These are phyloP conservation scores for Rousettus leschenaultii DNA, from an alignment of 2,113 vertebrate genomes.

Conservation along the genomic window DNA sequence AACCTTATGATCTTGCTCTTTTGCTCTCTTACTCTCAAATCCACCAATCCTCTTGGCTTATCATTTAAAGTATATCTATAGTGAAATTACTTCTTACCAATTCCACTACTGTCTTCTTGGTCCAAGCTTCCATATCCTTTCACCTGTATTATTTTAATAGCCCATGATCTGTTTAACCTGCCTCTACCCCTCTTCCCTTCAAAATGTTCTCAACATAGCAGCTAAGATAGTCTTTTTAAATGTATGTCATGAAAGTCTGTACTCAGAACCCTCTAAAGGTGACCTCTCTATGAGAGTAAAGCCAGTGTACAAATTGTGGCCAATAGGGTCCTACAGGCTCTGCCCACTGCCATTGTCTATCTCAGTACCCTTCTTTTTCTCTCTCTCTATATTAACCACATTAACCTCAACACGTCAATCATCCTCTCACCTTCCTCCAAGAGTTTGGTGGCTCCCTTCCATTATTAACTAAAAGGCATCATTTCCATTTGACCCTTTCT, in stretches of 20 bases:
- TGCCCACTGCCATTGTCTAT: neutral
- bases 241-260: neutral
- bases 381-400: neutral
- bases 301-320: neutral
- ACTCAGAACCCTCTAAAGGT: neutral
- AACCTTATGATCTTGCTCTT: neutral
- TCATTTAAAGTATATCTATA: neutral
- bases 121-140: neutral
- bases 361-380: neutral
- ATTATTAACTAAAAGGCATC: neutral
- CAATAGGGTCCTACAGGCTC: fast-evolving
- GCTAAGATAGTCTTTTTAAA: neutral
- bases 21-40: neutral
- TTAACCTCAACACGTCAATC: neutral
- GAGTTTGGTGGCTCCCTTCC: neutral
- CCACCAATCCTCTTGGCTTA: neutral
- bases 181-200: neutral
- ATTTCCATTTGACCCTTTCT: neutral
- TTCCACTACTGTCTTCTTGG: neutral
- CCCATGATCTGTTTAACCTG: neutral
- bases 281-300: neutral
- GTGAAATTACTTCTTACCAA: neutral
- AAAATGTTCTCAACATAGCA: neutral
- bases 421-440: neutral
- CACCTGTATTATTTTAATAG: neutral